These are phyloP conservation scores for Tadarida brasiliensis DNA, from an alignment of 2,797 vertebrate genomes.

Conservation along the genomic window DNA sequence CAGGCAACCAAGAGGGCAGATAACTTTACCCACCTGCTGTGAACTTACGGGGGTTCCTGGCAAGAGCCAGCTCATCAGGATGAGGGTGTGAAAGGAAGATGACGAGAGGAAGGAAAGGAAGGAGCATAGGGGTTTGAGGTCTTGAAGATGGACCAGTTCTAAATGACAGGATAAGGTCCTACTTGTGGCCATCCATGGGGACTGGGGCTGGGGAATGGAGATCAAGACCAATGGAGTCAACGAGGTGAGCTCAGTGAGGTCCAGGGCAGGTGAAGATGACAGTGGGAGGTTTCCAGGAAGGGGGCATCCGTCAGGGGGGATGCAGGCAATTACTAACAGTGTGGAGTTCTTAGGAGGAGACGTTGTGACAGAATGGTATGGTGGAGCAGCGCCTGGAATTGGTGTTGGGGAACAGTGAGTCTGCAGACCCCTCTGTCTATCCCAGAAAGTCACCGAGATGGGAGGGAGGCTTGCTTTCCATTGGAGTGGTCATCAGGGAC, in stretches of 20 bases:
- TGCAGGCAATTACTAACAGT: background rate
- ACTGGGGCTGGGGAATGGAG: background rate
- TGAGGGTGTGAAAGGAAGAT: background rate
- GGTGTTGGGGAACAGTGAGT: background rate
- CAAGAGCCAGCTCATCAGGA: background rate
- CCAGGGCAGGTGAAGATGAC: background rate
- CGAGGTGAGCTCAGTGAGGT: background rate
- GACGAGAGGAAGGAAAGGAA: background rate
- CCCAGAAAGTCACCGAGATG: background rate
- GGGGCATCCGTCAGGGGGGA: background rate
- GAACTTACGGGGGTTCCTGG: background rate
- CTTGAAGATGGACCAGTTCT: background rate
- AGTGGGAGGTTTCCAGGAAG: background rate
- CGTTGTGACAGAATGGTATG: no score
- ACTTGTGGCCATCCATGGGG: background rate
- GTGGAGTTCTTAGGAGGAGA: background rate
- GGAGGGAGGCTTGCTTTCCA: fast-evolving
- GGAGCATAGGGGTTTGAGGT: background rate
- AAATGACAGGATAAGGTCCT: background rate
- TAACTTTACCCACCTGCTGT: background rate
- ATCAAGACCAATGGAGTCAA: background rate
- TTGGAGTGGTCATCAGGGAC: background rate
- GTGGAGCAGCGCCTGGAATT: background rate
- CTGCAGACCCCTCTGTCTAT: background rate
- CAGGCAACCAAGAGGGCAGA: background rate